Conservation (phyloP, 2,888 invertebrate species). For the Augiades crinisus region DNA sequence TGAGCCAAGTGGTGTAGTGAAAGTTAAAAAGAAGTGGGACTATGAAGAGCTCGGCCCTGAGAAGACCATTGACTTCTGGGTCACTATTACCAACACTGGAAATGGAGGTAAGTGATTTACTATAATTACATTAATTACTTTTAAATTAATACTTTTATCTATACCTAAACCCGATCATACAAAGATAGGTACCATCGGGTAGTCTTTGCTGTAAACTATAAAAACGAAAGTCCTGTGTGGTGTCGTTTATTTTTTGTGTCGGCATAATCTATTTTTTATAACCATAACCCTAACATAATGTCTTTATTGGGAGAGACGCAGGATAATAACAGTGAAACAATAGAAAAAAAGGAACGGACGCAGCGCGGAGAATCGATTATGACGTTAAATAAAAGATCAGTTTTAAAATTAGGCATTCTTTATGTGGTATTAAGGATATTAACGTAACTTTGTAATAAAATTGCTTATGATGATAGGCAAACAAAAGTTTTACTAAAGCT, state of each 20-base stretch:
- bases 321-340: slow-evolving; percentile 34
- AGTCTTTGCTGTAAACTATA: neutral
- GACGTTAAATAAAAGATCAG: slow-evolving; percentile 14
- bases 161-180: neutral
- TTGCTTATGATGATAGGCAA: too few relatives aligned
- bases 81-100: slow-evolving; percentile 94
- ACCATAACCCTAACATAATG: slow-evolving; percentile 44
- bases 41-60: slow-evolving; percentile 96
- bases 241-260: slow-evolving; percentile 16
- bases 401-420: neutral
- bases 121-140: neutral
- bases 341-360: slow-evolving; percentile 13
- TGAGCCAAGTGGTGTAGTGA: slow-evolving; percentile 94
- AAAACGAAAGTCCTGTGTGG: slow-evolving; percentile 4
- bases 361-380: slow-evolving; percentile 13
- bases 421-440: neutral
- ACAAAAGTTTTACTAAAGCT: too few relatives aligned
- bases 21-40: slow-evolving; percentile 98
- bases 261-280: slow-evolving; percentile 6
- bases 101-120: slow-evolving; percentile 87
- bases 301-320: slow-evolving; percentile 61
- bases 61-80: slow-evolving; percentile 98
- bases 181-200: too few relatives aligned
- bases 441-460: neutral
- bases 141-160: neutral